Conservation (phyloP, 2,797 vertebrate genomes). For the Sebastes itinus region DNA sequence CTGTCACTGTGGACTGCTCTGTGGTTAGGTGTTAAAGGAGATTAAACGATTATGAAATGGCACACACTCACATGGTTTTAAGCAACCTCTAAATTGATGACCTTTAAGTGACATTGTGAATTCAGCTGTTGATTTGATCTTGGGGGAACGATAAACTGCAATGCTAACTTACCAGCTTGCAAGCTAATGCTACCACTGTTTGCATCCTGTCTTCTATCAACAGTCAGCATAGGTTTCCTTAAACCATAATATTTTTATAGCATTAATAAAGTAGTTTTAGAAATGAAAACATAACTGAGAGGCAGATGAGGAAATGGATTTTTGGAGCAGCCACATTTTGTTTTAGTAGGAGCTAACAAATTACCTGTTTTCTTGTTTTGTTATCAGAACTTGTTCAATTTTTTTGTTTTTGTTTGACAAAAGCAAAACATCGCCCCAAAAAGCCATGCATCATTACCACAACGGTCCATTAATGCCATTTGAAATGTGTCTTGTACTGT, state of each 20-base stretch:
- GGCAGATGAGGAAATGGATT: background rate
- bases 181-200: background rate
- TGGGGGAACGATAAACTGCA: background rate
- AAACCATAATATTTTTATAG: background rate
- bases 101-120: no score
- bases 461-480: background rate
- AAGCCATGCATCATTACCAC: constrained; percentile 7
- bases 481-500: background rate
- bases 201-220: background rate
- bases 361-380: background rate
- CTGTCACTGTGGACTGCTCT: background rate
- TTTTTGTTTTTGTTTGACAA: background rate
- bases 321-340: background rate
- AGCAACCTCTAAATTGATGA: background rate
- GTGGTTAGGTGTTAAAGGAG: background rate
- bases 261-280: background rate
- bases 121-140: background rate
- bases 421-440: background rate
- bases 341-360: background rate
- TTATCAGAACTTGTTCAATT: background rate
- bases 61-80: background rate
- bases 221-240: background rate
- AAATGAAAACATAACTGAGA: background rate
- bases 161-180: background rate
- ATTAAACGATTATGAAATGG: background rate